Conservation (phyloP, 2,113 vertebrate genomes). For the Myocastor coypus region DNA sequence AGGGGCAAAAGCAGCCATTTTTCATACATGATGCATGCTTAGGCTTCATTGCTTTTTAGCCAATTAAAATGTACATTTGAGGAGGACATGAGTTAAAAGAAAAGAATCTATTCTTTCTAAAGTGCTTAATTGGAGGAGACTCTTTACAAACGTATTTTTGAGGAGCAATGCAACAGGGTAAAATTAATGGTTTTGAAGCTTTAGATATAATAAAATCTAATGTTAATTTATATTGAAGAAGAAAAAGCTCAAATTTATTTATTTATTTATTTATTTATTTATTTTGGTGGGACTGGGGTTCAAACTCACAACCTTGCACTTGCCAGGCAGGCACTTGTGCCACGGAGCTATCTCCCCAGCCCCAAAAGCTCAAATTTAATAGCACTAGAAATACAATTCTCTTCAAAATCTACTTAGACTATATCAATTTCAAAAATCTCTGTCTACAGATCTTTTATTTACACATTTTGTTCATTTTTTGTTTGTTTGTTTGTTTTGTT, state of each 20-base stretch:
- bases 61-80: conserved; percentile 59
- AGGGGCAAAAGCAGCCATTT: background rate
- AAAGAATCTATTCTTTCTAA: conserved; percentile 30
- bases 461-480: too few species aligned
- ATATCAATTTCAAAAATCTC: background rate
- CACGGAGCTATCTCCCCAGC: too few species aligned
- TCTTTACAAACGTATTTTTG: background rate
- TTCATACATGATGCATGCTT: conserved; percentile 40
- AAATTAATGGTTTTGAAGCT: background rate
- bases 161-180: background rate
- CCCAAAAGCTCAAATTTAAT: background rate
- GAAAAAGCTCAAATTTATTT: background rate
- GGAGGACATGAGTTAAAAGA: conserved; percentile 8
- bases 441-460: background rate
- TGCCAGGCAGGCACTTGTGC: too few species aligned
- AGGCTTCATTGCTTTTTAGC: conserved; percentile 54
- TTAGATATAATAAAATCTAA: background rate
- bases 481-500: too few species aligned
- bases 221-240: background rate
- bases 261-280: too few species aligned
- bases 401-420: background rate
- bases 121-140: conserved; percentile 29
- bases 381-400: background rate
- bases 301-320: too few species aligned
- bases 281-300: too few species aligned